Evolutionary conservation across 1,140 invertebrate species (phyloP).

Genomic region (Hesperophylax magnus): DNA sequence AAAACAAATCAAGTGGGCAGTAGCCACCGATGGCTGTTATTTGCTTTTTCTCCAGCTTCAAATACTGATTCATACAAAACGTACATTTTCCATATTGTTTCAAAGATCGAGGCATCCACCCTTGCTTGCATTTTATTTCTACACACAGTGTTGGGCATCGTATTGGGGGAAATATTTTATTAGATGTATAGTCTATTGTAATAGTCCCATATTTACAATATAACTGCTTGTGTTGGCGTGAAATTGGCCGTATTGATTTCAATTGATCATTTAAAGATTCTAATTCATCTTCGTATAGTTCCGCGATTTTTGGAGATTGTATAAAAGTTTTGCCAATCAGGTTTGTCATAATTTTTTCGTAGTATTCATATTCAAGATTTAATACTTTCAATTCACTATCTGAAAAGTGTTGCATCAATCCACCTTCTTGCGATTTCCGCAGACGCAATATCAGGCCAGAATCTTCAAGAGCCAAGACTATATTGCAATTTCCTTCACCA

Average conservation of each 20-base stretch:
- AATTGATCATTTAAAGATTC: slow-evolving; percentile 58
- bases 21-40: slow-evolving; percentile 72
- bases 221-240: slow-evolving; percentile 61
- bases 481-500: slow-evolving; percentile 68
- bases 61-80: slow-evolving; percentile 80
- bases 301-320: slow-evolving; percentile 60
- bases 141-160: slow-evolving; percentile 71
- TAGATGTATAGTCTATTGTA: slow-evolving; percentile 63
- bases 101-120: slow-evolving; percentile 72
- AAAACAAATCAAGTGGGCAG: slow-evolving; percentile 83
- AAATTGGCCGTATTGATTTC: slow-evolving; percentile 59
- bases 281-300: slow-evolving; percentile 60
- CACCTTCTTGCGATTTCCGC: slow-evolving; percentile 41
- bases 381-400: slow-evolving; percentile 39
- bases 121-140: slow-evolving; percentile 86
- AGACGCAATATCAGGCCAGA: slow-evolving; percentile 41
- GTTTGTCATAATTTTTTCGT: slow-evolving; percentile 63
- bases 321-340: slow-evolving; percentile 58
- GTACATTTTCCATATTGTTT: slow-evolving; percentile 73
- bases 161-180: slow-evolving; percentile 55
- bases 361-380: slow-evolving; percentile 58
- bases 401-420: background rate
- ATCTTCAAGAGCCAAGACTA: slow-evolving; percentile 62
- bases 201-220: slow-evolving; percentile 63
- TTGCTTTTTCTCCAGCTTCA: slow-evolving; percentile 73